Base-by-base conservation (phyloP, 2,113 vertebrate genomes). In the Chionomys nivalis region DNA sequence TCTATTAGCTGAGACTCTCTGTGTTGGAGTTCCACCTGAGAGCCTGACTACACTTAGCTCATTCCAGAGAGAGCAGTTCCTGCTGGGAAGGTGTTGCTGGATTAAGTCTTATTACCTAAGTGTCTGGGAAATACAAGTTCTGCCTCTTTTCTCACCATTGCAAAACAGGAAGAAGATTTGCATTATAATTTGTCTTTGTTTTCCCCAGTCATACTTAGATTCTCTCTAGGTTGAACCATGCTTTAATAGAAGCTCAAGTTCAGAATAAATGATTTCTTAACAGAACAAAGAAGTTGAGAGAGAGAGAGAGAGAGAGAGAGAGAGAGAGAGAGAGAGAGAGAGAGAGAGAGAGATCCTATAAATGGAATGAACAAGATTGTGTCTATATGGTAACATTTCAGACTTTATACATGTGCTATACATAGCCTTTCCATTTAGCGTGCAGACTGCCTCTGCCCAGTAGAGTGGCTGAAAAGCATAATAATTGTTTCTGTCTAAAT, bases 401-500 rank as follows among this genome's bases (percentile, higher is more conserved):
- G 39, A 76, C 58, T 91, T 97, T 87, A 75, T 90, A 91, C 87
- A 92, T 68, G 68, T 90, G 81, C 86, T 93, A 78, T 90, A 83
- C 81, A 89, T 78, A 95, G 94, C 39, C 72, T 87, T 95, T 93
- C 77, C 87, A 58, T 79, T 70, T 88, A 82, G 58, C 31, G 12
- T 58, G 66, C 79, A 92, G 88, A 52, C 65, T 70, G 66, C 88
- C 88, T 95, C 90, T 93, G 76, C 86, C 58, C 52, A 44, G 72
- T 58, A 44, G 65, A 93, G 61, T 75, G 72, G 39, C 65, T 95
- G 81, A 79, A 70, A 92, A 63, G 90, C 79, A 90, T 75, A 90
- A 93, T 95, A 86, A 88, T 95, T 90, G 86, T 93, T 96, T 96
- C 96, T 97, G 85, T 95, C 92, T 90, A 96, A 96, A 96, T 90